Evolutionary conservation across 2,797 vertebrate genomes (phyloP).

Genomic region (Characodon lateralis): DNA sequence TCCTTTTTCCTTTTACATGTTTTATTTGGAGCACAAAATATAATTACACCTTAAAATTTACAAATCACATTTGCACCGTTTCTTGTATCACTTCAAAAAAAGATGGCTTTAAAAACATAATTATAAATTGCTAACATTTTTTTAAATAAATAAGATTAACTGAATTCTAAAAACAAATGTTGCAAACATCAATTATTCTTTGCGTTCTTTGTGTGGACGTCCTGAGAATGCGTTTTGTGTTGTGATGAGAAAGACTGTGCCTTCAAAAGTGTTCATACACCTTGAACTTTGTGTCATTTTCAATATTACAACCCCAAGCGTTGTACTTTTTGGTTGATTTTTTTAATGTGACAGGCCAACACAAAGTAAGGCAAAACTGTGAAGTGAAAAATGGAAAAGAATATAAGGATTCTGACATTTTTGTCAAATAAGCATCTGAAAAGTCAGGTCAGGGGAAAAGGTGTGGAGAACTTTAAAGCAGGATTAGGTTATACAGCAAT

Average conservation of each 20-base stretch:
- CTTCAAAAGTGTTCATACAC: constrained; percentile 19
- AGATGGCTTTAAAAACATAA: constrained; percentile 68
- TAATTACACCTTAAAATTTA: constrained; percentile 81
- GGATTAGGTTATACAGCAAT: neutral
- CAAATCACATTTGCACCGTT: constrained; percentile 78
- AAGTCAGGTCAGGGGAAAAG: neutral
- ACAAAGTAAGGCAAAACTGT: neutral
- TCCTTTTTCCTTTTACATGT: constrained; percentile 58
- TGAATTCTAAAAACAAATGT: constrained; percentile 66
- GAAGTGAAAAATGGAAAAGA: neutral
- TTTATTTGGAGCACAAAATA: constrained; percentile 83
- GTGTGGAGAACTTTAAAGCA: neutral
- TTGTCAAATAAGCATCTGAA: neutral
- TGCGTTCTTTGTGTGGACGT: constrained; percentile 63
- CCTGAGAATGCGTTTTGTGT: constrained; percentile 70
- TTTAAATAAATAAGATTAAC: constrained; percentile 79
- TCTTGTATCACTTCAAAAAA: constrained; percentile 70
- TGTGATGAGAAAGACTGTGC: constrained; percentile 46
- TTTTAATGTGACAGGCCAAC: neutral
- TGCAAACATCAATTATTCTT: constrained; percentile 61
- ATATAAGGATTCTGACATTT: neutral
- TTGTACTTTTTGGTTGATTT: neutral
- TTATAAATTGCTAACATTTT: constrained; percentile 73
- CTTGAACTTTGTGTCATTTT: neutral
- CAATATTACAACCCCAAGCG: neutral